Evolutionary conservation across 2,113 vertebrate species (phyloP).

Genomic region (Pteruthius melanotis): DNA sequence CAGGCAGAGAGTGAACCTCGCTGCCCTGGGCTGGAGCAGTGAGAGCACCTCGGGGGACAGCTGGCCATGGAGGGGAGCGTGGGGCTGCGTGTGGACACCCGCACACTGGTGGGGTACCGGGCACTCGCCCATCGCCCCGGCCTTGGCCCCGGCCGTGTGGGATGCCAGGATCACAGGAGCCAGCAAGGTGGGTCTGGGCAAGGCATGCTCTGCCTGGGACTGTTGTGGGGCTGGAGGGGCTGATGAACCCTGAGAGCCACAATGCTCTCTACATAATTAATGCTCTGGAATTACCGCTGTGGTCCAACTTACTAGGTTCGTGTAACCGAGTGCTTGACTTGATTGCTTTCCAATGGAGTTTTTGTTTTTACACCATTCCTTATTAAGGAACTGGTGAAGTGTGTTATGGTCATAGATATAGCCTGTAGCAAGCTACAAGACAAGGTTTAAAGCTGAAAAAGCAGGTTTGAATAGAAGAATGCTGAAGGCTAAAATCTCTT

Average conservation of each 20-base stretch:
- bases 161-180: background rate
- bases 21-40: background rate
- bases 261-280: fast-evolving
- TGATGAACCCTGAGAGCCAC: fast-evolving
- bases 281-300: background rate
- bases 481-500: background rate
- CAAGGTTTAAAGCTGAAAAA: background rate
- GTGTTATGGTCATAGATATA: background rate
- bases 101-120: background rate
- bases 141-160: fast-evolving
- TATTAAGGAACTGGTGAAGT: background rate
- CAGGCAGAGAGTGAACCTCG: background rate
- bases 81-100: background rate
- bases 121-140: background rate
- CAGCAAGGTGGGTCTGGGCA: background rate
- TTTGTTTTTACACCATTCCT: fast-evolving
- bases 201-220: background rate
- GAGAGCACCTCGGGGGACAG: fast-evolving
- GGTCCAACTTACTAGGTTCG: fast-evolving
- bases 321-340: background rate
- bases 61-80: background rate
- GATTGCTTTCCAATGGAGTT: background rate
- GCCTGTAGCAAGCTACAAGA: background rate
- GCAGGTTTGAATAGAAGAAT: background rate
- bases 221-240: background rate